phyloP scores from a whole-genome alignment of 2,888 invertebrate species.

The Stenotaenia linearis region DNA sequence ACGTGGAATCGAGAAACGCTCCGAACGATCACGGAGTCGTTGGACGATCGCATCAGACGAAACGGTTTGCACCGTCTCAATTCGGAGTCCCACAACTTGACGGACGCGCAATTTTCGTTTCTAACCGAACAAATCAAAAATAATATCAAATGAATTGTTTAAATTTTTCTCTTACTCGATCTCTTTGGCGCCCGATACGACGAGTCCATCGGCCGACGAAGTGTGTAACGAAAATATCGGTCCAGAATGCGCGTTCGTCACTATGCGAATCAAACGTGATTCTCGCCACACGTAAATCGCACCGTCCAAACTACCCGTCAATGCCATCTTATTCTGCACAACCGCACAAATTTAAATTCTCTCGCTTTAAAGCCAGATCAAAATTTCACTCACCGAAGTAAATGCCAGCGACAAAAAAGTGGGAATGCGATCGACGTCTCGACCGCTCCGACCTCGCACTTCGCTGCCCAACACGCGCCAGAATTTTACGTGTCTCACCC shows the following conservation, averaged over 20 bases:
- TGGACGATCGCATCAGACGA: not conserved
- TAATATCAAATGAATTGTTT: not conserved
- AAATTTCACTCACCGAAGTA: conserved; percentile 28
- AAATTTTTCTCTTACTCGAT: not conserved
- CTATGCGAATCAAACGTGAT: conserved; percentile 1
- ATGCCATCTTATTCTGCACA: conserved; percentile 31
- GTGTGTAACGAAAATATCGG: conserved; percentile 33
- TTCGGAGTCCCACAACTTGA: conserved; percentile 35
- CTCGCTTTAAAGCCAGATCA: not conserved
- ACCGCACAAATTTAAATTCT: not conserved
- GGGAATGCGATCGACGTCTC: not conserved
- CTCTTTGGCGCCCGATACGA: conserved; percentile 35
- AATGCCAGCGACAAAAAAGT: conserved; percentile 35
- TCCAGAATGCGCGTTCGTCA: conserved; percentile 31
- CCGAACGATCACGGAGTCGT: conserved; percentile 24
- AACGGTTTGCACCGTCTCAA: conserved; percentile 34
- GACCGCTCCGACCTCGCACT: conserved; percentile 29
- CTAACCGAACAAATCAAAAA: not conserved
- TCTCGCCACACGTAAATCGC: conserved; percentile 49
- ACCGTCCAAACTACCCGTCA: conserved; percentile 47
- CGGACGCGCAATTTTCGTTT: not conserved
- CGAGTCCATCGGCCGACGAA: conserved; percentile 30
- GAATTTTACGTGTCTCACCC: conserved; percentile 50
- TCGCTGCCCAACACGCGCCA: conserved; percentile 48
- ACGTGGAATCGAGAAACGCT: conserved; percentile 10